Percentiles rank a stretch among this genome's conserved stretches.
Conservation (phyloP, 2,888 invertebrate genomes). For the Drosophila parthenogenetica region DNA sequence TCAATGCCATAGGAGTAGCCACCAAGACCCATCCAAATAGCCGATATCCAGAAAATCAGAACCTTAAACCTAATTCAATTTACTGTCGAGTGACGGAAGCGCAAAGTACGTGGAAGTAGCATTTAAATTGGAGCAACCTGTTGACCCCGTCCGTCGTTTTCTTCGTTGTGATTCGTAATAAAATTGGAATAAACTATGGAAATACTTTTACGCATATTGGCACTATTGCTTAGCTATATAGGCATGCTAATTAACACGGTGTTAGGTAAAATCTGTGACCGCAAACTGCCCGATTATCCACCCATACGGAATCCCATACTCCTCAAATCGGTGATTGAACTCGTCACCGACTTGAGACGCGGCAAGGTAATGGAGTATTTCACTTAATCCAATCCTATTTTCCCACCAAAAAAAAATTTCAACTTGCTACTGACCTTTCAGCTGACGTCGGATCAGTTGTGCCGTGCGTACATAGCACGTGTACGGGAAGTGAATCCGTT, state of each 20-base stretch:
- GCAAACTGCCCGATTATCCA: conserved; percentile 63
- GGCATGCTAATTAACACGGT: conserved; percentile 62
- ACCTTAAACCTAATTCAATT: too few relatives aligned
- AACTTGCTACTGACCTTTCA: conserved; percentile 68
- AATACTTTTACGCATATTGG: conserved; percentile 64
- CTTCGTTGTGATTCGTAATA: not conserved
- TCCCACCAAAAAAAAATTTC: too few relatives aligned
- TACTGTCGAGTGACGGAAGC: conserved; percentile 6
- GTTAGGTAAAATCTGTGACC: conserved; percentile 51
- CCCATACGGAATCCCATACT: conserved; percentile 69
- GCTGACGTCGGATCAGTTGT: conserved; percentile 88
- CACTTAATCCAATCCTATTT: not conserved
- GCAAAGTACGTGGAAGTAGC: conserved; percentile 41
- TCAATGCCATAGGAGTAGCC: not conserved
- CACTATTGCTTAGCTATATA: conserved; percentile 57
- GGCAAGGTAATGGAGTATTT: conserved; percentile 60
- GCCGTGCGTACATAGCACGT: conserved; percentile 88
- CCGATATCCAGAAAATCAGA: conserved; percentile 1
- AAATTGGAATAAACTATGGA: conserved; percentile 57
- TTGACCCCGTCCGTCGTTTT: conserved; percentile 34
- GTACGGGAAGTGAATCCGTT: conserved; percentile 89
- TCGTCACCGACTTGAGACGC: conserved; percentile 67
- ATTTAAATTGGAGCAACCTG: conserved; percentile 53
- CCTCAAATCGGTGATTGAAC: conserved; percentile 68
- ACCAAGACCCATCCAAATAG: not conserved